Conservation (phyloP, 64 coral and sea anemone species). For the Montipora foliosa region DNA sequence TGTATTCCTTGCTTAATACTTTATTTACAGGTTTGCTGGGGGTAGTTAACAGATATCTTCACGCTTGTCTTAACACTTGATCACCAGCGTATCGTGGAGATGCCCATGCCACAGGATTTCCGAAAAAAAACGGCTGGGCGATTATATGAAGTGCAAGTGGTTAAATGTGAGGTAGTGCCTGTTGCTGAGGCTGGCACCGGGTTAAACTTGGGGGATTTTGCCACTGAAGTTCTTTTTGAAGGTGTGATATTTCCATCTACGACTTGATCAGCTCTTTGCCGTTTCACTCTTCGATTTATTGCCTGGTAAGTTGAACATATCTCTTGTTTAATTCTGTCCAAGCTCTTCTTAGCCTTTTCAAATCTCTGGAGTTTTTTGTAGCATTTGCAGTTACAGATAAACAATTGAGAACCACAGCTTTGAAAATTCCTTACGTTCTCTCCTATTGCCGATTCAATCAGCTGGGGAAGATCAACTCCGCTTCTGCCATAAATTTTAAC, state of each 20-base stretch:
- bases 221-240: background rate
- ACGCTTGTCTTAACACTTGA: background rate
- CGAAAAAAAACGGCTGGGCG: background rate
- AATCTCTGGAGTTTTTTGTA: background rate
- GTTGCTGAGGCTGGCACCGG: background rate
- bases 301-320: background rate
- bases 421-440: background rate
- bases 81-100: background rate
- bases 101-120: background rate
- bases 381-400: conserved; percentile 5
- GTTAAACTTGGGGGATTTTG: background rate
- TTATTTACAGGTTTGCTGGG: conserved; percentile 52
- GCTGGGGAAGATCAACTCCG: conserved; percentile 3
- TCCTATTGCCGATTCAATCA: background rate
- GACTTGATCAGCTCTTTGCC: background rate
- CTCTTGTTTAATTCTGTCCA: background rate
- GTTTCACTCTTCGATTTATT: background rate
- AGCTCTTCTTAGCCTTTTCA: background rate
- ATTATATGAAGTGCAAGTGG: background rate
- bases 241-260: background rate
- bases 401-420: background rate
- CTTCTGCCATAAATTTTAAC: background rate
- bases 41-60: conserved; percentile 32
- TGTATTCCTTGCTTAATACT: background rate
- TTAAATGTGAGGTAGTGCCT: background rate